Base-by-base conservation (phyloP, 2,113 vertebrate species). In the Semicossyphus pulcher region DNA sequence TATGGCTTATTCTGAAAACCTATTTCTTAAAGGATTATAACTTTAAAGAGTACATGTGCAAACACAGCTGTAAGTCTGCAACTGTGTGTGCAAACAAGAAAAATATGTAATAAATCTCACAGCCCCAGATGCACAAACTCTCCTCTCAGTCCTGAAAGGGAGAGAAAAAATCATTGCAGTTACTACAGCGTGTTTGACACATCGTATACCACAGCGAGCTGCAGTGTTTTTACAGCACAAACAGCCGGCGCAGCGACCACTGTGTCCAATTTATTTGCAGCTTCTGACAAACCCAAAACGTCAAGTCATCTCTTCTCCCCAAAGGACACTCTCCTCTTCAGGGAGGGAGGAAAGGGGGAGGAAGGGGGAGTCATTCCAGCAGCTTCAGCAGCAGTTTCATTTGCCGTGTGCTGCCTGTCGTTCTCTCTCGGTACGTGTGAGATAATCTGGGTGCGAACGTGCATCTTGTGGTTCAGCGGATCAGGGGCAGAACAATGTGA, bases 271-370 rank as follows among this genome's bases (percentile, higher is more conserved):
- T 87, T 87, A 84, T 78, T 72, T 76, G 76, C 65, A 64, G 81
- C 77, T 69, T 76, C 72, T 78, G 81, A 85, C 68, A 84, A 80
- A 80, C 70, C 60, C 63, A 75, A 91, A 92, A 74, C 26, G 72
- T 86, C 72, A 76, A 81, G 74, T 92, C 87, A 90, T 88, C 83
- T 59, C 60, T 86, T 86, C 78, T 66, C 52, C 49, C 41, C 11
- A 66, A 52, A 76, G 72, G 80, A 80, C 66, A 49, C 54, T 42
- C 39, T 57, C 44, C 56, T 76, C 65, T 64, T 63, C 36, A 18
- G 41, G 5, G 59, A 28, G 29, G 68, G 34, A 11, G 39, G 10
- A 36, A n/a, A 21, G 14, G 37, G 31, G n/a, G n/a, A n/a, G n/a
- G n/a, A n/a, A 32, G 15, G 32, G 18, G 48, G 48, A 52, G 72